Conservation (phyloP, 2,888 invertebrate species). For the Melanostoma mellinum region DNA sequence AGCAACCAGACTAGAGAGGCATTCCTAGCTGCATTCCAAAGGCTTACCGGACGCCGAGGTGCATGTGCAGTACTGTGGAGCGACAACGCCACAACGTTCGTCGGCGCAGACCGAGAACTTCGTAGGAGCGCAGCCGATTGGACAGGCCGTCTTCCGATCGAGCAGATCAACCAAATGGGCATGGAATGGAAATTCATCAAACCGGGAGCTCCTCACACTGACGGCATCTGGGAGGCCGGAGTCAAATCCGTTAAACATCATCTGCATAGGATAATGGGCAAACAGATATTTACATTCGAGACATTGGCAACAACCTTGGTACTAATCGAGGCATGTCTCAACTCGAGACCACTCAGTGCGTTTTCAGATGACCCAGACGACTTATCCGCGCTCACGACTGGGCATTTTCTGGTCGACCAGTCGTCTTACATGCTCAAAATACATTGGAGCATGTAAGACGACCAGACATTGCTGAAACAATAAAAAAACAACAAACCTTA, state of each 20-base stretch:
- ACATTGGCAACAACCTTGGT: constrained; percentile 32
- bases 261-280: constrained; percentile 22
- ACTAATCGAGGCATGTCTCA: constrained; percentile 20
- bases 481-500: too few species aligned
- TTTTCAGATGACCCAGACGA: constrained; percentile 15
- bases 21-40: constrained; percentile 14
- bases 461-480: too few species aligned
- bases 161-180: too few species aligned
- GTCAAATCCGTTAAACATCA: constrained; percentile 30
- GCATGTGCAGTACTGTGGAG: constrained; percentile 25
- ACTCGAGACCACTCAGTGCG: constrained; percentile 13
- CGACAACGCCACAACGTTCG: constrained; percentile 25
- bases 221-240: constrained; percentile 31
- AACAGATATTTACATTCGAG: constrained; percentile 24
- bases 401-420: too few species aligned
- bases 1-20: constrained; percentile 16
- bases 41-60: constrained; percentile 8
- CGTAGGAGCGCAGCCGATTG: too few species aligned
- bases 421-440: too few species aligned
- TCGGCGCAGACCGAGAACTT: constrained; percentile 11
- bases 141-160: background rate
- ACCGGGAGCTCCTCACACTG: constrained; percentile 13
- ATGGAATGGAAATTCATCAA: constrained; percentile 21
- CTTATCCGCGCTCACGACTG: too few species aligned
- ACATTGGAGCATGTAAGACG: too few species aligned